A percentile compares a stretch with the other conserved stretches of the same genome.
These are phyloP conservation scores for Falco novaeseelandiae DNA, from an alignment of 2,797 vertebrate species.

Conservation along the genomic window DNA sequence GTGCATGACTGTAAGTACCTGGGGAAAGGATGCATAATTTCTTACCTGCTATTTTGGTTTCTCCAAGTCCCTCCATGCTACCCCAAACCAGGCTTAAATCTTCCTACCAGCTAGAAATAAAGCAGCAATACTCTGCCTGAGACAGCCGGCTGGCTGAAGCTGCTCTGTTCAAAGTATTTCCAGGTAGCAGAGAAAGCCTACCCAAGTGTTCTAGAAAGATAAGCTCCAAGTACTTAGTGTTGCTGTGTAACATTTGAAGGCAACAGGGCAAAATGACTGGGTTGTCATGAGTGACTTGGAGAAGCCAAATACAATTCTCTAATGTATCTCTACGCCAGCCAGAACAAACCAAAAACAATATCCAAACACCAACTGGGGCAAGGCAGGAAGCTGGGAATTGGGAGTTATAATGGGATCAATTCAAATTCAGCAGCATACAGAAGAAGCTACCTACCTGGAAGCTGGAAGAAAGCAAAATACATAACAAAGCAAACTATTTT, in stretches of 20 bases:
- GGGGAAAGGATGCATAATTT: not conserved
- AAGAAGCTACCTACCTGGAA: conserved; percentile 35
- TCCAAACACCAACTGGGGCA: not conserved
- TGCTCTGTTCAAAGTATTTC: not conserved
- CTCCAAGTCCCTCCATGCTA: conserved; percentile 31
- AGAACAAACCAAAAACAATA: not conserved
- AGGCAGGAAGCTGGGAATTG: not conserved
- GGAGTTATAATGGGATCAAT: not conserved
- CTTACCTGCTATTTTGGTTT: conserved; percentile 57
- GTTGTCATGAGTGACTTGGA: not conserved
- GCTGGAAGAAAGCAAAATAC: not conserved
- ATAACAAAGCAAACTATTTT: not conserved
- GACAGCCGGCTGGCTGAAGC: not conserved
- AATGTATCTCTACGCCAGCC: not conserved
- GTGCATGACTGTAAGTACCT: not conserved
- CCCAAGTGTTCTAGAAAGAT: not conserved
- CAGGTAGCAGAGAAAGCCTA: not conserved
- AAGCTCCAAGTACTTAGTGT: not conserved
- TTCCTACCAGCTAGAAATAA: not conserved
- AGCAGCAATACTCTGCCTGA: not conserved
- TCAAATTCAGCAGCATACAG: not conserved
- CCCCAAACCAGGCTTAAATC: not conserved
- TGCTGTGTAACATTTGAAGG: not conserved
- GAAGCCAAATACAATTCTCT: not conserved
- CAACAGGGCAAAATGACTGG: not conserved